phyloP scores from a whole-genome alignment of 2,113 vertebrate species.

The Dendrocopos noguchii region DNA sequence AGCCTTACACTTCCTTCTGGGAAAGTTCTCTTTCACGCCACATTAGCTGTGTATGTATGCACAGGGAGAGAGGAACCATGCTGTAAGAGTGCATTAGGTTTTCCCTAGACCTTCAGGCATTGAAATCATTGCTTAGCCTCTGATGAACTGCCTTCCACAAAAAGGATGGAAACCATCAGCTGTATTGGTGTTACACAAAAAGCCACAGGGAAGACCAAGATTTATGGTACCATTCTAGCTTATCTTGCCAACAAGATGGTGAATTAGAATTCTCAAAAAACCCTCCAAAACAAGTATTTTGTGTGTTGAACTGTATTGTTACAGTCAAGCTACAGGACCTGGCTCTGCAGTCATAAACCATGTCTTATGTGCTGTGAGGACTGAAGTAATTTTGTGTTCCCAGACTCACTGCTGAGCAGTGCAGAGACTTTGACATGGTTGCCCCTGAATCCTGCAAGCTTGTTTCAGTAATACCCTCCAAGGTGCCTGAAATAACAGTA shows the following conservation, averaged over 20 bases:
- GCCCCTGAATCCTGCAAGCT: background rate
- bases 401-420: background rate
- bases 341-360: rapidly evolving
- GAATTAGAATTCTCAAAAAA: background rate
- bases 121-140: background rate
- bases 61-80: background rate
- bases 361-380: background rate
- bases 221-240: background rate
- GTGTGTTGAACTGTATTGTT: background rate
- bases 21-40: background rate
- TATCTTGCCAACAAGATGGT: background rate
- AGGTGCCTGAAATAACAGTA: rapidly evolving
- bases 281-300: background rate
- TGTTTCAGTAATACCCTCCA: too few species aligned
- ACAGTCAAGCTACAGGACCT: too few species aligned
- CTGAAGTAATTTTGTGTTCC: too few species aligned
- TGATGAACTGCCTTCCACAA: background rate
- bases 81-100: background rate
- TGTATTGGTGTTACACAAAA: too few species aligned
- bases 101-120: background rate
- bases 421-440: rapidly evolving
- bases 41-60: background rate
- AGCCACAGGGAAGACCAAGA: too few species aligned
- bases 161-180: background rate
- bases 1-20: background rate